Evolutionary conservation across 2,888 invertebrate genomes (phyloP), one percentile per base, ranked within the genome.

Genomic region (Pseudeuparius sepicola): DNA sequence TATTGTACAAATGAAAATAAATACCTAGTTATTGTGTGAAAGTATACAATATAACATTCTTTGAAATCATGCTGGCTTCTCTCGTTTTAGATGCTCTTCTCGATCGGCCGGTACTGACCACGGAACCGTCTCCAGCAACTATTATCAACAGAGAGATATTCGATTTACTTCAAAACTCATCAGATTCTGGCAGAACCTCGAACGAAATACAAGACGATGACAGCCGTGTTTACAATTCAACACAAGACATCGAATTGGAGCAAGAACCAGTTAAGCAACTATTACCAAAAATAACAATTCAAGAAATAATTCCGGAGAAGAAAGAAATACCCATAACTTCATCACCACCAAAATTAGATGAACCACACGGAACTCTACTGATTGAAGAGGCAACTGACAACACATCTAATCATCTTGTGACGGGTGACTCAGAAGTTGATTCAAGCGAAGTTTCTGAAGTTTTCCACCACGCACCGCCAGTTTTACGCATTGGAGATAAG

Each of bases 301-400:
- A 73, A 45, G 74, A 75, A 56, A 72, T 75, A 4, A 71, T 73
- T 3, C 72, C 71, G 0, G 70, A 57, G 41, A 46, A 55, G 10
- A 57, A 56, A 31, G 60, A 60, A 40, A 57, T 57, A 17, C 56
- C 60, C 7, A 52, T 59, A n/a, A 59, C 59, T 3, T 52, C 54
- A 6, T 50, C 56, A 4, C 53, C 57, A 15, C 57, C 57, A 36
- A 48, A 36, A 20, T 24, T 36, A 9, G 40, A 45, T n/a, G 43
- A 42, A 24, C 39, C 40, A 2, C 50, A 47, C 25, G 53, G 52
- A 6, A 51, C 49, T 12, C 39, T 54, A 3, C 30, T 56, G 3
- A 53, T 53, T 7, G 54, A 55, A 41, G 54, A 54, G 37, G 38
- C 46, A 3, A 40, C 40, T 9, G 28, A 31, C 13, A 48, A 48